Base-by-base conservation (phyloP, 1,140 invertebrate species). In the Drosophila punjabiensis region DNA sequence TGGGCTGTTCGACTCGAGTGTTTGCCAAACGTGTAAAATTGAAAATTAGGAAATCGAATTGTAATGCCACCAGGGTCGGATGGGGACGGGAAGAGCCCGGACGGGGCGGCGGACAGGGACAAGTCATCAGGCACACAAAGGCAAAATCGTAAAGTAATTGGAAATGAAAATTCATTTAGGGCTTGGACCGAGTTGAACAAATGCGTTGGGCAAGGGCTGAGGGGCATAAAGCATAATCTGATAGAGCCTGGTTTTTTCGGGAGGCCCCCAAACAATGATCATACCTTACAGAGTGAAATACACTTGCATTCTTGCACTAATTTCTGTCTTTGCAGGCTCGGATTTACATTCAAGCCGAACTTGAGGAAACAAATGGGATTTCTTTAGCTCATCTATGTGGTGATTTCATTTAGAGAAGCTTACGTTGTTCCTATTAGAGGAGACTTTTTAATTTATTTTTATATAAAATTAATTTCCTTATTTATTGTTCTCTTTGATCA, bases 11-110 rank as follows among this genome's bases (percentile, higher is more conserved):
- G 63, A 41, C 63, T 78, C 45, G 64, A 89, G 74, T 89, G 85
- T 89, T 89, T 89, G 85, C 86, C 85, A 89, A 89, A 89, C 85
- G 85, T 89, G 85, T 89, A 89, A 89, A 89, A 89, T 89, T 89
- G 85, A 89, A 89, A 89, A 89, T 89, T 89, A 89, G 85, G 85
- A 89, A 89, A 89, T 89, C 85, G 85, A 89, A 89, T 83, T 86
- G 79, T 82, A 86, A 82, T 64, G 77, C 63, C 80, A 41, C 56
- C 48, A 61, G 69, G 32, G 30, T 18, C 41, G 61, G 37, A 45
- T 50, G 50, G 37, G 18, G 20, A 43, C n/a, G 39, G 39, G 11
- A 48, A 32, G 35, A 30, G 33, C 16, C 35, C 8, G n/a, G 41
- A 4, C 16, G 11, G 32, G 30, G 4, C 14, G 48, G 41, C 47